Evolutionary conservation across 2,888 invertebrate genomes (phyloP).

Genomic region (Drosophila atripex): DNA sequence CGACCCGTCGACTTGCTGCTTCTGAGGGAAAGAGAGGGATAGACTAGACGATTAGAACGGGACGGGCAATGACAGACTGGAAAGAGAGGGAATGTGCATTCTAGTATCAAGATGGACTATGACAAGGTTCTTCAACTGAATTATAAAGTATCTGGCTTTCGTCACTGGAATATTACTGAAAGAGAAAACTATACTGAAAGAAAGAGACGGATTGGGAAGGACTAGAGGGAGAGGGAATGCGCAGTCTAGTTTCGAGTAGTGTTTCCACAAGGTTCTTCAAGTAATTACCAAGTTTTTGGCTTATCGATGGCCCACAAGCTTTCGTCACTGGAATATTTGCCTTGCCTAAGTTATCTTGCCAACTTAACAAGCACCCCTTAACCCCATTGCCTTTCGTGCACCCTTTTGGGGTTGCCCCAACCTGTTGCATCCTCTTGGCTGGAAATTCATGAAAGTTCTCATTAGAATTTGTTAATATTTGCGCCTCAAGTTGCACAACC

Average conservation of each 20-base stretch:
- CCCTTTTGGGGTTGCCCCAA: background rate
- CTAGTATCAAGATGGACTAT: background rate
- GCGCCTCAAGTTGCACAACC: background rate
- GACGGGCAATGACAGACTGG: too few relatives aligned
- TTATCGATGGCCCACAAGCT: too few relatives aligned
- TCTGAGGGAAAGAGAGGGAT: background rate
- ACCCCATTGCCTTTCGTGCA: background rate
- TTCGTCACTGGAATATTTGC: too few relatives aligned
- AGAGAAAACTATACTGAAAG: too few relatives aligned
- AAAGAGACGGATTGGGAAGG: background rate
- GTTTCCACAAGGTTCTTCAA: too few relatives aligned
- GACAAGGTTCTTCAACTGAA: constrained; percentile 14
- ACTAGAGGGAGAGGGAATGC: too few relatives aligned
- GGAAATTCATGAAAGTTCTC: constrained; percentile 1
- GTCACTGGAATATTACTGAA: background rate
- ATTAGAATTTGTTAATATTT: constrained; percentile 2
- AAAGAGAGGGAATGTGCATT: background rate
- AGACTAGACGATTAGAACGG: background rate
- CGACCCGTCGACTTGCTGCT: constrained; percentile 6
- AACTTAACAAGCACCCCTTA: background rate
- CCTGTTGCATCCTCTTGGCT: constrained; percentile 5
- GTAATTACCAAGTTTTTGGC: too few relatives aligned
- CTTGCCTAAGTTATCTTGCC: background rate
- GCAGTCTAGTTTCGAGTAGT: too few relatives aligned
- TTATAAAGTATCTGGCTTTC: background rate